A percentile compares a stretch with the other conserved stretches of the same genome.
phyloP scores from a whole-genome alignment of 1,140 invertebrate species.

The Macrosteles quadrilineatus region DNA sequence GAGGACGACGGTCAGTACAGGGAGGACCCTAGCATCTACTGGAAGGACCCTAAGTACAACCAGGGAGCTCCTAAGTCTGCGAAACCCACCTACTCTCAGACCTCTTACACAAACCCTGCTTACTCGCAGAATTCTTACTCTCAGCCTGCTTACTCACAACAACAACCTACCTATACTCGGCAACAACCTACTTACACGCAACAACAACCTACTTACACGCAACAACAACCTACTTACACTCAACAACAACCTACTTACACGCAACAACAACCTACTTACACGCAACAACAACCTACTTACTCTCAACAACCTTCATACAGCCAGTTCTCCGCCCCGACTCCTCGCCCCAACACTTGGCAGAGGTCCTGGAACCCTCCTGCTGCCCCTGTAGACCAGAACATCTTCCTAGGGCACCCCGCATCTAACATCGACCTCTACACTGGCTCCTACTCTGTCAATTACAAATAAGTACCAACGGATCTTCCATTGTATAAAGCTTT shows the following conservation, averaged over 20 bases:
- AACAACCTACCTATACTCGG: constrained; percentile 45
- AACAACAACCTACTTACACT: constrained; percentile 49
- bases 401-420: constrained; percentile 54
- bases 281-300: constrained; percentile 18
- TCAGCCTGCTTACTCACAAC: constrained; percentile 45
- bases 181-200: constrained; percentile 43
- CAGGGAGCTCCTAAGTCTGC: constrained; percentile 46
- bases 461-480: constrained; percentile 47
- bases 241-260: constrained; percentile 32
- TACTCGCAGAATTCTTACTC: constrained; percentile 27
- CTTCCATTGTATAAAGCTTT: constrained; percentile 13
- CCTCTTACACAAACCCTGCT: constrained; percentile 39
- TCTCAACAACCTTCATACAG: constrained; percentile 34
- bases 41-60: constrained; percentile 71
- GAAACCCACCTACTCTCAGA: background rate
- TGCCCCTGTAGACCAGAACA: constrained; percentile 7
- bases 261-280: constrained; percentile 33
- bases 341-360: constrained; percentile 46
- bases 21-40: constrained; percentile 76
- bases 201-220: constrained; percentile 44
- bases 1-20: constrained; percentile 78
- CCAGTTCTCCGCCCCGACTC: constrained; percentile 39
- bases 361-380: constrained; percentile 49
- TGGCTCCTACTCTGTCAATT: constrained; percentile 70
- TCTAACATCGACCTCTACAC: constrained; percentile 62